A percentile compares a stretch with the other conserved stretches of the same genome.
Evolutionary conservation across 2,888 invertebrate species (phyloP).

Genomic region (Trilocha varians): DNA sequence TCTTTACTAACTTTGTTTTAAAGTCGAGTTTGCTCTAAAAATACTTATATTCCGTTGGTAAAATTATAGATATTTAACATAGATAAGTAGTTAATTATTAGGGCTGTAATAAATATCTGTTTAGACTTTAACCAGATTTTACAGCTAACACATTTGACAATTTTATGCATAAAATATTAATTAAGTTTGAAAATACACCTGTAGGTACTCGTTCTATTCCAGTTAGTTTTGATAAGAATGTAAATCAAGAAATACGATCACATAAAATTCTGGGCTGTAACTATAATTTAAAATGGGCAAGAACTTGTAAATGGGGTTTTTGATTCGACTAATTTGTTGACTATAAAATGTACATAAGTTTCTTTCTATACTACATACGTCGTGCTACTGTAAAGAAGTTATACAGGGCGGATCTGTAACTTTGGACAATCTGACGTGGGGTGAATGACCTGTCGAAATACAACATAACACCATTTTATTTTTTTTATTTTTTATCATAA

Average conservation of each 20-base stretch:
- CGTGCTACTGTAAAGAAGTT: too few species aligned
- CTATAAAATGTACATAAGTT: too few species aligned
- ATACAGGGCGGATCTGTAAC: too few species aligned
- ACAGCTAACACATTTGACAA: constrained; percentile 2
- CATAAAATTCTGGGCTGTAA: not conserved
- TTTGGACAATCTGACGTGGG: too few species aligned
- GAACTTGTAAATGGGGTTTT: not conserved
- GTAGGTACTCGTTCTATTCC: not conserved
- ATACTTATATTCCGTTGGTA: constrained; percentile 17
- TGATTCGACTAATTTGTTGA: too few species aligned
- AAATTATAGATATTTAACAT: constrained; percentile 15
- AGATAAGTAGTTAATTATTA: constrained; percentile 3
- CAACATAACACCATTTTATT: too few species aligned
- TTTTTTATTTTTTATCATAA: too few species aligned
- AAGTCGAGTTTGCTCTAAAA: constrained; percentile 20
- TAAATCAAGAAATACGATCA: not conserved
- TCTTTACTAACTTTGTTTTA: constrained; percentile 19
- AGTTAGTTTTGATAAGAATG: not conserved
- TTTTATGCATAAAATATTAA: constrained; percentile 3
- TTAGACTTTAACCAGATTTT: constrained; percentile 12
- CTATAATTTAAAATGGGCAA: not conserved
- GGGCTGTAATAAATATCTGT: constrained; percentile 12
- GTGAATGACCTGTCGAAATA: too few species aligned
- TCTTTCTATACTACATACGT: too few species aligned
- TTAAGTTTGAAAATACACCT: constrained; percentile 1